Percentiles rank a stretch among this genome's conserved stretches.
Evolutionary conservation across 53 echinoderm and acorn worm genomes (phyloP).

Genomic region (Holothuria leucospilota): DNA sequence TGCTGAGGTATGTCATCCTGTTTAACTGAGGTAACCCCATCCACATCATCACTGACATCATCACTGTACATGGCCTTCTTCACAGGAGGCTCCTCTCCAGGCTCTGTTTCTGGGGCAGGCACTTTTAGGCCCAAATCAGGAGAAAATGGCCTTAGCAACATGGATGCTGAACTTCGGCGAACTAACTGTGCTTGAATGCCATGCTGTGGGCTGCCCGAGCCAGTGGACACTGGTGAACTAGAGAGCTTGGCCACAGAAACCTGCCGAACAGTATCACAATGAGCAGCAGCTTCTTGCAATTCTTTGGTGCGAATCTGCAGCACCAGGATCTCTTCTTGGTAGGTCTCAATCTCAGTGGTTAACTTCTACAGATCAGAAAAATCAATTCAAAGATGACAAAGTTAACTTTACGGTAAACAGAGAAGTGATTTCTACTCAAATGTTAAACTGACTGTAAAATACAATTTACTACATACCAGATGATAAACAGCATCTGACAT

Average conservation of each 20-base stretch:
- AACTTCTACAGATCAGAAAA: slow-evolving; percentile 62
- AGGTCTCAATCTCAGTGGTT: slow-evolving; percentile 76
- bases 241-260: slow-evolving; percentile 67
- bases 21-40: neutral
- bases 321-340: slow-evolving; percentile 78
- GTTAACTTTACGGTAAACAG: neutral
- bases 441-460: too few species aligned
- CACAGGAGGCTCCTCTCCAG: slow-evolving; percentile 53
- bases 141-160: slow-evolving; percentile 53
- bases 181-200: slow-evolving; percentile 81
- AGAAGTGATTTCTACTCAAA: too few species aligned
- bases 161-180: slow-evolving; percentile 63
- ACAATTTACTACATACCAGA: too few species aligned
- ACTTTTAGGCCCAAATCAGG: slow-evolving; percentile 41
- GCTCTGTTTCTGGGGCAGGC: neutral
- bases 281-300: slow-evolving; percentile 74
- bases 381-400: neutral
- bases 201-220: slow-evolving; percentile 69
- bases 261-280: slow-evolving; percentile 64
- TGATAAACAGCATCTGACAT: too few species aligned
- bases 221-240: slow-evolving; percentile 62
- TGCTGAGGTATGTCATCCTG: slow-evolving; percentile 38
- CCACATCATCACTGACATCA: neutral
- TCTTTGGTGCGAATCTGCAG: slow-evolving; percentile 82
- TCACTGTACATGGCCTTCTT: slow-evolving; percentile 43